phyloP scores from a whole-genome alignment of 2,888 invertebrate species.

The Dioctria linearis region DNA sequence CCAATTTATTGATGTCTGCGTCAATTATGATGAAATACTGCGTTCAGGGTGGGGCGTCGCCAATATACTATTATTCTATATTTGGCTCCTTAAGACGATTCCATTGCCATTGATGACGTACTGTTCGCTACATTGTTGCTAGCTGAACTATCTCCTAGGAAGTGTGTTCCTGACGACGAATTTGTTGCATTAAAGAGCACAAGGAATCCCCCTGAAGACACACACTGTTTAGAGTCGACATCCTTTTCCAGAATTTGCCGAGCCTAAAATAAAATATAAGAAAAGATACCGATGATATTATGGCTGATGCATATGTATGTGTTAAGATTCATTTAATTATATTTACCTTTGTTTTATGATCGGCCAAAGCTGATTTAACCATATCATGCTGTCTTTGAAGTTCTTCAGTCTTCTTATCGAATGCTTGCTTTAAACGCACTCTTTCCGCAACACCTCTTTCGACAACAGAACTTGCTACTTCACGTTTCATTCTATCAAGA shows the following conservation, averaged over 20 bases:
- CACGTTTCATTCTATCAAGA: conserved; percentile 69
- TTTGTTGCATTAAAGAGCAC: conserved; percentile 65
- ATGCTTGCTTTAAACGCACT: conserved; percentile 83
- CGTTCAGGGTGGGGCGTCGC: not conserved
- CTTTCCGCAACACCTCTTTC: conserved; percentile 92
- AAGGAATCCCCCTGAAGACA: conserved; percentile 68
- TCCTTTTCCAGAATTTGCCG: conserved; percentile 70
- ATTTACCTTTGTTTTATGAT: conserved; percentile 77
- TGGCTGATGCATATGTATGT: no score
- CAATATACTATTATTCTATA: not conserved
- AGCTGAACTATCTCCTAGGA: conserved; percentile 28
- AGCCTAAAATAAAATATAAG: conserved; percentile 63
- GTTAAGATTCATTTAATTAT: no score
- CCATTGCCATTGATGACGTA: conserved; percentile 58
- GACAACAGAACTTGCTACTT: conserved; percentile 76
- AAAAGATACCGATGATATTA: no score
- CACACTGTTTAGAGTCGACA: conserved; percentile 67
- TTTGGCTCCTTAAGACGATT: conserved; percentile 57
- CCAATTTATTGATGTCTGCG: conserved; percentile 40
- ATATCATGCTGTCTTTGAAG: conserved; percentile 85
- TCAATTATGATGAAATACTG: conserved; percentile 33
- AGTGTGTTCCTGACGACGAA: conserved; percentile 11
- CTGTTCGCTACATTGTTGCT: conserved; percentile 53
- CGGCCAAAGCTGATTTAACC: conserved; percentile 79
- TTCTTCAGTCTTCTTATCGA: conserved; percentile 82